Evolutionary conservation across 1,140 invertebrate genomes (phyloP).

Genomic region (Lepidostoma basale): DNA sequence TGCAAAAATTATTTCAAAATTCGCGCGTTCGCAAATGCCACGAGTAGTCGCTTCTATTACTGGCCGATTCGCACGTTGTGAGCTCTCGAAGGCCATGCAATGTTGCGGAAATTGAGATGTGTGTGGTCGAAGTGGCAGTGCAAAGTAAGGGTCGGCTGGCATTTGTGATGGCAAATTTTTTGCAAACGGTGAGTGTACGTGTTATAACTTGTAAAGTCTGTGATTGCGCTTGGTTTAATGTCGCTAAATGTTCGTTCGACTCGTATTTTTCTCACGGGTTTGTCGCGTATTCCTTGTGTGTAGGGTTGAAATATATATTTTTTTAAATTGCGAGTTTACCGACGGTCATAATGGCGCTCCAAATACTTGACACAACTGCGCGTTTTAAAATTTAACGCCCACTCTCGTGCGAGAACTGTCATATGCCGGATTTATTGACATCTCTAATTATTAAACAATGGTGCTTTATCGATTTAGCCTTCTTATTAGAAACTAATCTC

Average conservation of each 20-base stretch:
- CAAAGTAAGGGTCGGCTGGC: slow-evolving; percentile 64
- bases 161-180: slow-evolving; percentile 64
- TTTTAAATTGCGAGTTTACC: slow-evolving; percentile 30
- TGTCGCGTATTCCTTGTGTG: background rate
- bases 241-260: slow-evolving; percentile 52
- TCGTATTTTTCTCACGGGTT: slow-evolving; percentile 45
- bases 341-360: slow-evolving; percentile 58
- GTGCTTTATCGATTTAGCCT: slow-evolving; percentile 56
- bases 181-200: slow-evolving; percentile 63
- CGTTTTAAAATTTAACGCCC: slow-evolving; percentile 56
- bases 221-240: slow-evolving; percentile 55
- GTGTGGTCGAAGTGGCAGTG: slow-evolving; percentile 64
- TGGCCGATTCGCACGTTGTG: slow-evolving; percentile 62
- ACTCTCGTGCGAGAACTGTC: slow-evolving; percentile 30
- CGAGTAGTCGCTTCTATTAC: slow-evolving; percentile 57
- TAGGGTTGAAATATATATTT: slow-evolving; percentile 13
- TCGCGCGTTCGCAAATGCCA: slow-evolving; percentile 49
- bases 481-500: slow-evolving; percentile 48
- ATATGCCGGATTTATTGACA: slow-evolving; percentile 34
- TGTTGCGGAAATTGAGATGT: slow-evolving; percentile 63
- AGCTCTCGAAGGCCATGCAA: slow-evolving; percentile 64
- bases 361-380: slow-evolving; percentile 62
- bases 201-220: slow-evolving; percentile 46
- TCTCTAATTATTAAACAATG: slow-evolving; percentile 49
- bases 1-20: slow-evolving; percentile 23